A percentile compares a stretch with the other conserved stretches of the same genome.
Conservation (phyloP, 2,113 vertebrate species). For the Ranitomeya imitator region DNA sequence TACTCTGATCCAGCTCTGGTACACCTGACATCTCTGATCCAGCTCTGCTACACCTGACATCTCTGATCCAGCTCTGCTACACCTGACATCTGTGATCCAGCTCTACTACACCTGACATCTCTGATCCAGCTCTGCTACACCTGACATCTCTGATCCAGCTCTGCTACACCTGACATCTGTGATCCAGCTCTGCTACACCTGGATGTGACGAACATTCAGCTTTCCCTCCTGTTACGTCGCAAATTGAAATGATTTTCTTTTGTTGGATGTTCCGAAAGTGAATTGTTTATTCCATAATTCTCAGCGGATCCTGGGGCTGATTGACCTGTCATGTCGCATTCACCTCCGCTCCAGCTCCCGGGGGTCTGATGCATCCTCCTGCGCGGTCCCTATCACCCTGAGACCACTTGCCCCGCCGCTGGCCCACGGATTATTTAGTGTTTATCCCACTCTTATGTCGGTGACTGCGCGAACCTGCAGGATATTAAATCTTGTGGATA, state of each 20-base stretch:
- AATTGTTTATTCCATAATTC: background rate
- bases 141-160: no score
- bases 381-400: constrained; percentile 4
- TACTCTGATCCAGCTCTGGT: no score
- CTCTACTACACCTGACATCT: no score
- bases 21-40: no score
- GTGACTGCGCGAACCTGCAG: background rate
- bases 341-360: background rate
- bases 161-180: no score
- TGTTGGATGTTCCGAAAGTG: background rate
- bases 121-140: no score
- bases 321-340: constrained; percentile 32
- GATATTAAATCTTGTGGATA: background rate
- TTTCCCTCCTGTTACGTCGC: background rate
- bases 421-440: constrained; percentile 11
- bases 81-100: no score
- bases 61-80: no score
- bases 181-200: no score
- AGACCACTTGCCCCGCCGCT: background rate
- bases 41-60: no score
- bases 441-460: background rate
- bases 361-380: background rate
- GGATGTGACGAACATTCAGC: background rate
- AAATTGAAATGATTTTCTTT: background rate
- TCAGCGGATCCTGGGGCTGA: background rate